Percentiles rank a stretch among this genome's conserved stretches.
Conservation (phyloP, 2,888 invertebrate genomes). For the Morpho deidamia region DNA sequence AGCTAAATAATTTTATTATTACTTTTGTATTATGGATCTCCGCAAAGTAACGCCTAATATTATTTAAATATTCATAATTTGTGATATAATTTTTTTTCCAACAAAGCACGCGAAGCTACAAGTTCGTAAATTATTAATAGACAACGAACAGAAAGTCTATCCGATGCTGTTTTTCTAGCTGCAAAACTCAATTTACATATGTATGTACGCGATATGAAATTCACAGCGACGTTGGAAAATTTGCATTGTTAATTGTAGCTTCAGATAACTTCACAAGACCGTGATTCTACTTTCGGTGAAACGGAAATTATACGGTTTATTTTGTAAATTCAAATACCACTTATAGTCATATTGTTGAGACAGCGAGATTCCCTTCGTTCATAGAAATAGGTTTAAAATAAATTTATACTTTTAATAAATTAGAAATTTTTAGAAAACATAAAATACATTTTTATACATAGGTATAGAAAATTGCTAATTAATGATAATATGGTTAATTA, state of each 20-base stretch:
- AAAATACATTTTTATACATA: no score
- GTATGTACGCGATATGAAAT: conserved; percentile 65
- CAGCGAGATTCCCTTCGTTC: not conserved
- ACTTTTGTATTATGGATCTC: no score
- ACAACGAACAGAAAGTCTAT: not conserved
- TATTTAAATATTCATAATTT: no score
- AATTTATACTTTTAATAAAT: no score
- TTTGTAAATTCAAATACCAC: conserved; percentile 10
- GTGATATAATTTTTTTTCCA: no score
- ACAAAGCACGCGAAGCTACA: no score
- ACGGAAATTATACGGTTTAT: conserved; percentile 15
- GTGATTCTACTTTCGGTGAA: conserved; percentile 14
- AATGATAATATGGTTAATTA: no score
- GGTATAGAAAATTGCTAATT: no score
- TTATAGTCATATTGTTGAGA: not conserved
- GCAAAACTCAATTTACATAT: conserved; percentile 63
- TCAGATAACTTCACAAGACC: conserved; percentile 31
- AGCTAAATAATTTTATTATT: no score
- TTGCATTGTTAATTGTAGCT: conserved; percentile 75
- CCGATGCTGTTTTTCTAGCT: conserved; percentile 50
- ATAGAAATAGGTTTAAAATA: not conserved
- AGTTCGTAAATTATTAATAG: not conserved
- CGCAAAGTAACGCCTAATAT: no score
- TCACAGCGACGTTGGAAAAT: conserved; percentile 60
- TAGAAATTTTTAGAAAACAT: no score